Evolutionary conservation across 1,140 invertebrate species (phyloP), one percentile per base, ranked within the genome.

Genomic region (Sinella curviseta): DNA sequence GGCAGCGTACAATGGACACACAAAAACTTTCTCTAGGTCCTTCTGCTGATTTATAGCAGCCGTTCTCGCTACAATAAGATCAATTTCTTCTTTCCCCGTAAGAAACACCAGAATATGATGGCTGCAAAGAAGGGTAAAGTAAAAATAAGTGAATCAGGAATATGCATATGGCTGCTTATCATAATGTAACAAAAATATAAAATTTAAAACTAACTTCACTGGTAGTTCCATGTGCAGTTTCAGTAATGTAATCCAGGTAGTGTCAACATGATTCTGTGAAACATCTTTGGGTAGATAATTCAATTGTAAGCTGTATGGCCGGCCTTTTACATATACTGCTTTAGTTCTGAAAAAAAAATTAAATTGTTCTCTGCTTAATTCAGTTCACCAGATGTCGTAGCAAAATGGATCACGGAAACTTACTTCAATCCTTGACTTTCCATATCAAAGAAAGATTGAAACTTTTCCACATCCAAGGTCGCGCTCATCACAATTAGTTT

Each of bases 31-130:
- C 0, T 89, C 89, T 79, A 86, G 86, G 24, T 88, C 88, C 81
- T 89, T 87, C 0, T 88, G 87, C 4, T 90, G 86, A 77, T 90
- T 77, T 1, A 70, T 28, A 34, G 54, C 67, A 3, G 48, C 33
- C 12, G 81, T 31, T 4, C 70, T 57, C 31, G 77, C 54, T 0
- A 77, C 93, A 78, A 95, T 91, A 1, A 92, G 90, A 88, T 99
- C 97, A 83, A 99, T 99, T 91, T 99, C 98, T 87, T 99, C 97
- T 89, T 99, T 96, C 1, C 98, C 98, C 80, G 97, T 99, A 67
- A 99, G 88, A 89, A 99, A 99, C n/a, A 99, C 94, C 39, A 99
- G 88, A 85, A 99, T 94, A 86, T 98, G 96, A 84, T 91, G 82
- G 84, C 92, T 94, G 85, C 84, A 85, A 85, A 80, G 84, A 83